A percentile compares a stretch with the other conserved stretches of the same genome.
phyloP scores from a whole-genome alignment of 1,140 invertebrate genomes.

The Nasonia vitripennis region DNA sequence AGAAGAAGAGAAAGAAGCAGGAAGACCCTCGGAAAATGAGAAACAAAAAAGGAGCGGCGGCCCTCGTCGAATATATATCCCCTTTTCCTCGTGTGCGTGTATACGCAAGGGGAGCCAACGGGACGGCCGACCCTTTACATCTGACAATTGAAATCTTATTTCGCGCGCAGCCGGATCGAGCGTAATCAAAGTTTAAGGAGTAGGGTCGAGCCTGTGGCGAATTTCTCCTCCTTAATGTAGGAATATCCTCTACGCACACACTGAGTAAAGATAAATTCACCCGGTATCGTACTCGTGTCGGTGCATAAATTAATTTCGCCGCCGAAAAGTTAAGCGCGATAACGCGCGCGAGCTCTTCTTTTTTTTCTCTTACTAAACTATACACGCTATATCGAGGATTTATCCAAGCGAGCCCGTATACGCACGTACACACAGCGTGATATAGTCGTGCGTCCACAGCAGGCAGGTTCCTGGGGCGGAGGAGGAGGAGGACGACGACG shows the following conservation, averaged over 20 bases:
- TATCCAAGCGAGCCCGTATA: not conserved
- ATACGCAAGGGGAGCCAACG: not conserved
- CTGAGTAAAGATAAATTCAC: not conserved
- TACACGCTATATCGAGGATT: no score
- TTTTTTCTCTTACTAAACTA: no score
- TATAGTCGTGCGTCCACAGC: not conserved
- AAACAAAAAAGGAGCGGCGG: not conserved
- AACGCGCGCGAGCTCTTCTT: no score
- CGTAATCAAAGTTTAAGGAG: not conserved
- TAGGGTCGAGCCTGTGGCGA: no score
- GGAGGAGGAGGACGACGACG: not conserved
- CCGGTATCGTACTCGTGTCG: no score
- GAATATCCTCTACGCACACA: no score
- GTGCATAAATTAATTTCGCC: not conserved
- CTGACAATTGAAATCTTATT: slow-evolving; percentile 30
- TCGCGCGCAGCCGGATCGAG: not conserved
- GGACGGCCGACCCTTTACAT: not conserved
- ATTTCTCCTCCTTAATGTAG: not conserved
- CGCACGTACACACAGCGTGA: not conserved
- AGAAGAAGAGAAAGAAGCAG: not conserved
- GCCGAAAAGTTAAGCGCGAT: not conserved
- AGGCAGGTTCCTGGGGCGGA: not conserved
- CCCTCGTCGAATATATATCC: not conserved
- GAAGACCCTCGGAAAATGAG: no score
- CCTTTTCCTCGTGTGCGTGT: not conserved